Evolutionary conservation across 2,113 vertebrate species (phyloP).

Genomic region (Donacobius atricapilla): DNA sequence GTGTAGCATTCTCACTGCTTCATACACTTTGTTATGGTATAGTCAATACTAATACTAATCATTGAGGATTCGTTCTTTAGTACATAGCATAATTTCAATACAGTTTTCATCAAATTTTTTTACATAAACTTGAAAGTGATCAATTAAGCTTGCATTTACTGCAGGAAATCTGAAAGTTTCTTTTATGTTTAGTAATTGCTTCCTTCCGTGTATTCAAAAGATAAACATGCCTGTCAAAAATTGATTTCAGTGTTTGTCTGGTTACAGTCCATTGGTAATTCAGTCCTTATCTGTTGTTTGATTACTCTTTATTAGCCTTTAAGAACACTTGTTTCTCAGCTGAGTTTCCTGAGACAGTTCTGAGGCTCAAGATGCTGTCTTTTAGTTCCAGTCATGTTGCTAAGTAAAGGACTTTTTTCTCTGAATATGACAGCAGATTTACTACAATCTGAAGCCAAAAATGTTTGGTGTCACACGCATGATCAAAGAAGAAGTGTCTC

Average conservation of each 20-base stretch:
- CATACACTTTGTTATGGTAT: background rate
- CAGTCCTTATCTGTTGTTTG: background rate
- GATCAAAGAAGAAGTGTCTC: background rate
- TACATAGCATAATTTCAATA: background rate
- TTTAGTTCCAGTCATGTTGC: background rate
- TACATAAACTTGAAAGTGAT: background rate
- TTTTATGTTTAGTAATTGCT: background rate
- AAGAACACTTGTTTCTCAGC: background rate
- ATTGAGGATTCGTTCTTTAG: background rate
- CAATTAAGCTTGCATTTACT: background rate
- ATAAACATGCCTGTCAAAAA: background rate
- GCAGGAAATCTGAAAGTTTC: background rate
- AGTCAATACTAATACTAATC: background rate
- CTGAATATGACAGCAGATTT: background rate
- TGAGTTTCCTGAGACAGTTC: background rate
- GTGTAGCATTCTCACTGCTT: background rate
- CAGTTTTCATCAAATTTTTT: background rate
- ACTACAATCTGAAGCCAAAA: background rate
- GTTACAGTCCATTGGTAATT: background rate
- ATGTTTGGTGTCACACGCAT: background rate
- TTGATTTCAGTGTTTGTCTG: background rate
- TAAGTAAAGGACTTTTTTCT: background rate
- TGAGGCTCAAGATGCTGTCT: background rate
- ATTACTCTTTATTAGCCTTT: background rate
- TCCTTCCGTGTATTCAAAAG: background rate